Evolutionary conservation across 2,113 vertebrate species (phyloP).

Genomic region (Sander lucioperca): DNA sequence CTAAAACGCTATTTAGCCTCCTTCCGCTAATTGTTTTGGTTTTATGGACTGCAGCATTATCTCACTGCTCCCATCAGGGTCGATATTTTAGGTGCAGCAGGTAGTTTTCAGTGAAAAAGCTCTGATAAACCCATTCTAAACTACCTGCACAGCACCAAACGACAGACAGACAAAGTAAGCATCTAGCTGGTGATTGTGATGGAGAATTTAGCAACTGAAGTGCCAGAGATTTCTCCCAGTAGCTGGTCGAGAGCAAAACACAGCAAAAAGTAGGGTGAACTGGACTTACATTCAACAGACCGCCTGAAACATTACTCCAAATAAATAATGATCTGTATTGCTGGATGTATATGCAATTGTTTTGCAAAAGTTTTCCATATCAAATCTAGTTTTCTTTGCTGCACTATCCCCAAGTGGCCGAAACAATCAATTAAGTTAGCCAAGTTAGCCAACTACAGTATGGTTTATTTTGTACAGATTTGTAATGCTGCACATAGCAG

Average conservation of each 20-base stretch:
- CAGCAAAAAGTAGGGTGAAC: not conserved
- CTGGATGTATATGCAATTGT: constrained; percentile 5
- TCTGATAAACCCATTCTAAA: not conserved
- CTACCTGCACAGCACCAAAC: not conserved
- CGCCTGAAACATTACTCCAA: not conserved
- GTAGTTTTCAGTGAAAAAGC: not conserved
- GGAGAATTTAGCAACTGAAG: constrained; percentile 1
- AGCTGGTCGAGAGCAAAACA: not conserved
- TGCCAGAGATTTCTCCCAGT: not conserved
- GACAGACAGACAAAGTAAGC: not conserved
- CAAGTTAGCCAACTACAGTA: not conserved
- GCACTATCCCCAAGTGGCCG: not conserved
- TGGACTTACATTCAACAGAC: not conserved
- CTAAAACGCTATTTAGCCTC: not conserved
- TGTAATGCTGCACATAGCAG: constrained; percentile 17
- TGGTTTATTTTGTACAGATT: constrained; percentile 11
- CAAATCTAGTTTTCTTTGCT: not conserved
- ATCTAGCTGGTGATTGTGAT: not conserved
- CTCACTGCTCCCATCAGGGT: not conserved
- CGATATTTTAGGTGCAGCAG: not conserved
- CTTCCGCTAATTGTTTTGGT: constrained; percentile 20
- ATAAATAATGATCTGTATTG: not conserved
- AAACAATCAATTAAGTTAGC: not conserved
- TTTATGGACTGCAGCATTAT: not conserved
- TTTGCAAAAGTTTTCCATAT: not conserved